Percentiles rank a stretch among this genome's conserved stretches.
Conservation (phyloP, 2,797 vertebrate species). For the Microctenopoma stevenorrisi region DNA sequence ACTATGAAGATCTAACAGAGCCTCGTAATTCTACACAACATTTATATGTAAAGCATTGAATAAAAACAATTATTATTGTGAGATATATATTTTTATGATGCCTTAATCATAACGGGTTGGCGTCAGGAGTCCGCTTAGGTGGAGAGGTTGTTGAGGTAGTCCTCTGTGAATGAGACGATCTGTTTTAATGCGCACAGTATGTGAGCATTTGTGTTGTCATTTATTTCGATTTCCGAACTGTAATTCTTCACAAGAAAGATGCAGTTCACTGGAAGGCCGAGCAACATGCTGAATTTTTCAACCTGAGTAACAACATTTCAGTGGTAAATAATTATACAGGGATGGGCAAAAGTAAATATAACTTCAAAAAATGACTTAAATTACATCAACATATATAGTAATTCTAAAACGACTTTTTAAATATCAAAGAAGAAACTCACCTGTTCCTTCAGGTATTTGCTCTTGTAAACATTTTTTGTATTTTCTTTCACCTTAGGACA, state of each 20-base stretch:
- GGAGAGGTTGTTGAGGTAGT: slow-evolving; percentile 16
- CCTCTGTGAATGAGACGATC: slow-evolving; percentile 38
- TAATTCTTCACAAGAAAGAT: slow-evolving; percentile 79
- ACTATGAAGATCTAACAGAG: no score
- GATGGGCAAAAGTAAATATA: no score
- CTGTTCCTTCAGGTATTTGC: slow-evolving; percentile 18
- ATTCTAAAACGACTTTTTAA: no score
- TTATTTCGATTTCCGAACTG: neutral
- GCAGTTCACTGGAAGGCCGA: slow-evolving; percentile 73
- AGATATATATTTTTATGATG: no score
- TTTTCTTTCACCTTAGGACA: slow-evolving; percentile 23
- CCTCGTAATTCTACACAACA: no score
- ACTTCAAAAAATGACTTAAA: no score
- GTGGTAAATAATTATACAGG: no score
- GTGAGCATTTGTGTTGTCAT: slow-evolving; percentile 8
- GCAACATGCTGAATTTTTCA: slow-evolving; percentile 36
- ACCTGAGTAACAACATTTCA: slow-evolving; percentile 37
- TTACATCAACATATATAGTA: no score
- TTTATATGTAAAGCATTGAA: no score
- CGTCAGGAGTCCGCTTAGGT: neutral
- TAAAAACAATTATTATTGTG: no score
- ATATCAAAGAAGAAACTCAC: no score
- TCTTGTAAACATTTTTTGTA: slow-evolving; percentile 5
- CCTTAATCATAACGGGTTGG: neutral
- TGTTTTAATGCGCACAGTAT: slow-evolving; percentile 51